phyloP scores from a whole-genome alignment of 2,888 invertebrate species.

The Oxytorus armatus region DNA sequence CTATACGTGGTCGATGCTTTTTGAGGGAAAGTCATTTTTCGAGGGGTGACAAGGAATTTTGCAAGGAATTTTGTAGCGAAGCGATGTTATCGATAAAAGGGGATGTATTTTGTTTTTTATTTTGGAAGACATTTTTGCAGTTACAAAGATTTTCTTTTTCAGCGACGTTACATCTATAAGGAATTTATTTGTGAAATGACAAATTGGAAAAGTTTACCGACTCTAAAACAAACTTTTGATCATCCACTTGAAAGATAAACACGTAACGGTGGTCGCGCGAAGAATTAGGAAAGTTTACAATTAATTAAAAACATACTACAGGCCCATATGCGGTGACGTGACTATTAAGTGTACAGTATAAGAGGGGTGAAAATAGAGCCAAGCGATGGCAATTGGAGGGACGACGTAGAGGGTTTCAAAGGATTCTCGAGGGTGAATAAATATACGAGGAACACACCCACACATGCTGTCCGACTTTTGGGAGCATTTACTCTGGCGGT shows the following conservation, averaged over 20 bases:
- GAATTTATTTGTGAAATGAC: too few species aligned
- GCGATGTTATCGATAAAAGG: too few species aligned
- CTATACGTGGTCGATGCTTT: too few species aligned
- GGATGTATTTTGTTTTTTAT: too few species aligned
- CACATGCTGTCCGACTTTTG: background rate
- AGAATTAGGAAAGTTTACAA: slow-evolving; percentile 13
- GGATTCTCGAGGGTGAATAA: slow-evolving; percentile 13
- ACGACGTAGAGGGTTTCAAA: slow-evolving; percentile 26
- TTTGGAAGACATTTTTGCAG: too few species aligned
- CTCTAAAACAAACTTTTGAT: background rate
- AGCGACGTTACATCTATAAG: too few species aligned
- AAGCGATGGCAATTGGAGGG: slow-evolving; percentile 32
- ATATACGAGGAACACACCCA: background rate
- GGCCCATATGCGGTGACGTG: background rate
- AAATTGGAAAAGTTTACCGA: background rate
- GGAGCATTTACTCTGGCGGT: background rate
- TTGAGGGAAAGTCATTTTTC: too few species aligned
- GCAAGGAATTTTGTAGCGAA: too few species aligned
- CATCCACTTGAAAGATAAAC: too few species aligned
- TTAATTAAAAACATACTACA: background rate
- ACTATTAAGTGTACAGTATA: background rate
- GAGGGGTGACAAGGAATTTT: too few species aligned
- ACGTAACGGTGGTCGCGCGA: too few species aligned
- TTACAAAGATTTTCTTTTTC: too few species aligned
- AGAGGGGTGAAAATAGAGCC: slow-evolving; percentile 40